Evolutionary conservation across 2,113 vertebrate genomes (phyloP), one percentile per base, ranked within the genome.

Genomic region (Pluvianellus socialis): DNA sequence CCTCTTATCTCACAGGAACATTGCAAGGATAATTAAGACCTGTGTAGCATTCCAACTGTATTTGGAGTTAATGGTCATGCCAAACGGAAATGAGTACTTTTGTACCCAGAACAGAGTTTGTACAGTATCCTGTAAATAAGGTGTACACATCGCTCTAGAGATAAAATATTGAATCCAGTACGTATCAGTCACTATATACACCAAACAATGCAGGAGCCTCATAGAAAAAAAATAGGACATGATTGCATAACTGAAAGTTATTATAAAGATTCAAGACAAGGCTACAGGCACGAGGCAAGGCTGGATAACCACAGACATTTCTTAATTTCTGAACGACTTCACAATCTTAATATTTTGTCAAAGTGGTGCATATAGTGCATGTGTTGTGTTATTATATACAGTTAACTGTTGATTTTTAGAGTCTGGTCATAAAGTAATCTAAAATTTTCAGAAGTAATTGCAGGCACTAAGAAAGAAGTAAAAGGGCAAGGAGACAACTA

Each of bases 1-100:
- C 53, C 71, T 87, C 87, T 75, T 76, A 93, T 45, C 92, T 92
- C 87, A 79, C 65, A 79, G 93, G 33, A 91, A 73, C 52, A 75
- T 20, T 87, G 62, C 84, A 68, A 65, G 45, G 61, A 87, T 89
- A 91, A 96, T 84, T 86, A 84, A 89, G 16, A 67, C 61, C 38
- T 63, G 28, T 5, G 40, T 15, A 45, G 40, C 84, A 85, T 79
- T 96, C 84, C 95, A 91, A 30, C 52, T 92, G 68, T 23, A 88
- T 33, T 47, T 73, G 83, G 50, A 92, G 55, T 32, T 45, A 66
- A 73, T 76, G n/a, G 45, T 33, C 77, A 83, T 6, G 20, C 10
- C 74, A 72, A 49, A 61, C 85, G 79, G 77, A 94, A 91, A 62
- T 50, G 6, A 94, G 14, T 35, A 61, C 11, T 88, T 47, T 4